A percentile compares a stretch with the other conserved stretches of the same genome.
These are phyloP conservation scores for Cataglyphis cursor DNA, from an alignment of 2,888 invertebrate species.

Conservation along the genomic window DNA sequence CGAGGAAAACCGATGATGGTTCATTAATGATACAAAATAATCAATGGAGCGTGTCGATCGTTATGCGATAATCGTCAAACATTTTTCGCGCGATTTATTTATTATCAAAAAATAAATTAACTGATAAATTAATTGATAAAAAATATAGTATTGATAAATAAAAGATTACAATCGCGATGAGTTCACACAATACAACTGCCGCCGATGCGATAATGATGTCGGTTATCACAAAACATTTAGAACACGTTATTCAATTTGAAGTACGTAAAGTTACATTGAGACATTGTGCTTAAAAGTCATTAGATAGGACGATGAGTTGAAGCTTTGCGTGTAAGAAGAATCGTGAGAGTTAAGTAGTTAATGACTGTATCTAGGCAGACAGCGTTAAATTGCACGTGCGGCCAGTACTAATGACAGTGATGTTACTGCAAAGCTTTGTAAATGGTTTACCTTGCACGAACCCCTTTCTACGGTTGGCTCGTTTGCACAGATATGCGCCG, in stretches of 20 bases:
- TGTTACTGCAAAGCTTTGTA: conserved; percentile 4
- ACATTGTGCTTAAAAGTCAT: conserved; percentile 7
- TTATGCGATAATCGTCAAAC: not conserved
- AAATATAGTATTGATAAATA: not conserved
- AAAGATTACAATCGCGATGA: not conserved
- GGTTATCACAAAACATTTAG: not conserved
- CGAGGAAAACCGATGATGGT: not conserved
- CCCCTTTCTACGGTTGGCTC: conserved; percentile 60
- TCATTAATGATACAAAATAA: conserved; percentile 25
- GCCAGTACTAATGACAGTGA: conserved; percentile 3
- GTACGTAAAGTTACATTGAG: not conserved
- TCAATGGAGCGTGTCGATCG: not conserved
- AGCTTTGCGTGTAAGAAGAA: conserved; percentile 35
- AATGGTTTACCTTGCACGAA: conserved; percentile 70
- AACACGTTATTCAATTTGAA: not conserved
- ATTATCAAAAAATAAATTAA: not conserved
- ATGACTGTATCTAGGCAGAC: not conserved
- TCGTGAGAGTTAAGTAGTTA: conserved; percentile 7
- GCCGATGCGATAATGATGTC: not conserved
- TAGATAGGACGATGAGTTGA: not conserved
- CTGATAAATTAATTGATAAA: not conserved
- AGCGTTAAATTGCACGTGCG: conserved; percentile 21
- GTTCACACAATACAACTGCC: not conserved
- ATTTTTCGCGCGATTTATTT: not conserved
- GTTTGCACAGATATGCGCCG: conserved; percentile 71